Percentiles rank a stretch among this genome's conserved stretches.
Evolutionary conservation across 2,797 vertebrate genomes (phyloP).

Genomic region (Smutsia gigantea): DNA sequence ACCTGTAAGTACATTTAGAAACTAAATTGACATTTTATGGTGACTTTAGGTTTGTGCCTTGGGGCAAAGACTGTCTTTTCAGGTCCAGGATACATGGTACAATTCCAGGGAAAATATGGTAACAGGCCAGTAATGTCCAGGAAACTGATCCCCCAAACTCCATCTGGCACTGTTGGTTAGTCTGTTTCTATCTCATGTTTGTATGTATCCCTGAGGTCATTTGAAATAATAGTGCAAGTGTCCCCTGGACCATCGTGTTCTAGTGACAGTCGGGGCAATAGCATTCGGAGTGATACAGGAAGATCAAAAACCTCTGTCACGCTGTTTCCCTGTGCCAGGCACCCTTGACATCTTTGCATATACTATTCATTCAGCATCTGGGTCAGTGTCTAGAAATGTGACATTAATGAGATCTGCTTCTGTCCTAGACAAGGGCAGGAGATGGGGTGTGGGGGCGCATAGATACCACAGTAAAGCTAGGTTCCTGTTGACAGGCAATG

Average conservation of each 20-base stretch:
- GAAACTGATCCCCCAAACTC: neutral
- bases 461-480: neutral
- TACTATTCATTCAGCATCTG: neutral
- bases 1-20: neutral
- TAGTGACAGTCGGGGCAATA: neutral
- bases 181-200: neutral
- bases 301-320: neutral
- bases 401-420: neutral
- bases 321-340: neutral
- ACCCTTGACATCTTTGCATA: neutral
- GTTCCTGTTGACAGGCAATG: fast-evolving
- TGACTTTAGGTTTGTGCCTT: neutral
- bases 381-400: neutral
- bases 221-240: neutral
- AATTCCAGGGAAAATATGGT: neutral
- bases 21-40: neutral
- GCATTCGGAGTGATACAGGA: too few species aligned
- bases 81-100: neutral
- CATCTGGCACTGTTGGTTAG: neutral
- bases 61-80: neutral
- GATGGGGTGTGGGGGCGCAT: fast-evolving
- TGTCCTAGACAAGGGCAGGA: neutral
- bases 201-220: neutral
- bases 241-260: neutral
- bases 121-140: neutral